Evolutionary conservation across 2,797 vertebrate species (phyloP), one percentile per base, ranked within the genome.

Genomic region (Gobionotothen gibberifrons): DNA sequence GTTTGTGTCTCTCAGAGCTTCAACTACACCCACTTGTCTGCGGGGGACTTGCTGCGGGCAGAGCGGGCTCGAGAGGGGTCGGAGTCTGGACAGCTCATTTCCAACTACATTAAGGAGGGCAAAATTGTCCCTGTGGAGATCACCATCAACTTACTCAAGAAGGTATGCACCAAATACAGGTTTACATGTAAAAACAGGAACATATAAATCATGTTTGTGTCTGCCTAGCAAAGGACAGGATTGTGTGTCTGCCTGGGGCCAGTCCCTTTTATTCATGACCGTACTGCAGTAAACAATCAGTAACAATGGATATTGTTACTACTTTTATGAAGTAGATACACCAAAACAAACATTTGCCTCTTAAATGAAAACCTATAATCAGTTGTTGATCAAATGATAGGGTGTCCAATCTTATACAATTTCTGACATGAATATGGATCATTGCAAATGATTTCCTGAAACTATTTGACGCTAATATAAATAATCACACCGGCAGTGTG

Each of bases 51-150:
- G 61, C 95, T 99, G 79, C 95, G 97, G 72, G 96, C 95, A 15
- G 98, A 99, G 87, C 94, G 96, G 53, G 95, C 94, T 44, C 94
- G 97, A 74, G 94, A 95, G 16, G 96, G 90, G 32, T 99, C 98
- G 0, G 93, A 98, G 81, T 95, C 80, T 17, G 97, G 98, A 68
- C 95, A 96, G 83, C 97, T 99, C 79, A 99, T 99, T 70, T 96
- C 95, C 89, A 95, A 52, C 87, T 96, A 94, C 87, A 99, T 99
- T 86, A 97, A 95, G 83, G 98, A 99, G 46, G 98, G 98, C 52
- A 96, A 95, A 91, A 99, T 99, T 1, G 98, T 99, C 29, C 98
- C 98, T 0, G 97, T 99, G 76, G 94, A 98, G 85, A 99, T 99
- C 92, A 99, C 98, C 75, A 98, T 99, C 94, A 95, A 93, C 81